These are phyloP conservation scores for Bombus superbus DNA, from an alignment of 1,140 invertebrate genomes.

Conservation along the genomic window DNA sequence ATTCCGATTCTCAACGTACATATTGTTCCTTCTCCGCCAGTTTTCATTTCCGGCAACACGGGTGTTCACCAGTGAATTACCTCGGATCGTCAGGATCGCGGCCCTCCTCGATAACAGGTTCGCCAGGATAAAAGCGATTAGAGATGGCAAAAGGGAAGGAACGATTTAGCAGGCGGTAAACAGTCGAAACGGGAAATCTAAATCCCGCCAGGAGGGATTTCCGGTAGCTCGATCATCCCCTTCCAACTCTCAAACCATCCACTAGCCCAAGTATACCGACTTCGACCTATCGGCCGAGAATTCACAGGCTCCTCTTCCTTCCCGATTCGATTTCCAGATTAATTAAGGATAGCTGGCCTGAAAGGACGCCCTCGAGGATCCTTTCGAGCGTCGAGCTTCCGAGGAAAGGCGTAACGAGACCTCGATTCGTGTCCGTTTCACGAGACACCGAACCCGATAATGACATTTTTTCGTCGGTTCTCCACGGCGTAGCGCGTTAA, in stretches of 20 bases:
- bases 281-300: constrained; percentile 57
- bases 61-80: not conserved
- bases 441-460: constrained; percentile 66
- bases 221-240: not conserved
- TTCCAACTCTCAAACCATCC: constrained; percentile 35
- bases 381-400: constrained; percentile 42
- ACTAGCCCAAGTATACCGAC: constrained; percentile 11
- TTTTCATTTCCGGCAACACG: not conserved
- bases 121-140: constrained; percentile 50
- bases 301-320: constrained; percentile 31
- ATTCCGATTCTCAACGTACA: not conserved
- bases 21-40: no score
- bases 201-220: constrained; percentile 31
- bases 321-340: constrained; percentile 69
- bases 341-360: constrained; percentile 68
- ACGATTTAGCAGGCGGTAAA: constrained; percentile 41
- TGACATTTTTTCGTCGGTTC: constrained; percentile 61
- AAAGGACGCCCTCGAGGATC: constrained; percentile 62
- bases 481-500: not conserved
- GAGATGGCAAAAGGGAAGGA: constrained; percentile 13
- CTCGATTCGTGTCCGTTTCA: constrained; percentile 64
- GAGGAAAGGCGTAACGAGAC: constrained; percentile 57
- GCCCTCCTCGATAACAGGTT: not conserved
- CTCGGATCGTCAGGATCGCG: not conserved
- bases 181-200: constrained; percentile 56